A percentile compares a stretch with the other conserved stretches of the same genome.
Conservation (phyloP, 2,113 vertebrate species). For the Indicator maculatus region DNA sequence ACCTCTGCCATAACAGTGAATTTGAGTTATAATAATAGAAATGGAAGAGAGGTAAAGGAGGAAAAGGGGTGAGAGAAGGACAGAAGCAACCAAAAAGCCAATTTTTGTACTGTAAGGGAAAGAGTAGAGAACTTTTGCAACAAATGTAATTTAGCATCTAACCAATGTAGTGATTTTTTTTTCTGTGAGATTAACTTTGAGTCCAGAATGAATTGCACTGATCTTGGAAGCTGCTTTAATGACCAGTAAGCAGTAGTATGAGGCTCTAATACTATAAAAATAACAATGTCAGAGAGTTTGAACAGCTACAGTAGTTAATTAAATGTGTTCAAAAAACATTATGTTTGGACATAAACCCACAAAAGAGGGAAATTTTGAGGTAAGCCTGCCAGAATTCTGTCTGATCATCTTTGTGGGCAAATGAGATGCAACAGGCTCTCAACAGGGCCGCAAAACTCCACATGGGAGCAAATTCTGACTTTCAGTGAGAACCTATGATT, state of each 20-base stretch:
- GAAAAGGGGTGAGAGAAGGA: not conserved
- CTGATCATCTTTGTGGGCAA: not conserved
- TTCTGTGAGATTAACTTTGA: constrained; percentile 64
- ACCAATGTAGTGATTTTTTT: constrained; percentile 74
- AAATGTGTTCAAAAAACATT: constrained; percentile 63
- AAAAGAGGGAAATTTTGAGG: constrained; percentile 9
- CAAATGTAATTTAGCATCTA: constrained; percentile 69
- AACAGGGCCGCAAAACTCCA: not conserved
- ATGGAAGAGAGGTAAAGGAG: not conserved
- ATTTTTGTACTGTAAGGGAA: constrained; percentile 36
- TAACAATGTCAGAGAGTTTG: constrained; percentile 48
- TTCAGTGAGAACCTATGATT: not conserved
- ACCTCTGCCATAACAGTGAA: not conserved
- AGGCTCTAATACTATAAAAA: constrained; percentile 22
- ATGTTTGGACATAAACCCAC: constrained; percentile 39
- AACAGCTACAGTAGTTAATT: constrained; percentile 61
- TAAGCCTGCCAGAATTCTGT: constrained; percentile 9
- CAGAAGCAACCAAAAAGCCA: too few relatives aligned
- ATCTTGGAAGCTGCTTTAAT: constrained; percentile 45
- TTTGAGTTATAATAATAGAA: constrained; percentile 1
- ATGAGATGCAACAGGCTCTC: not conserved
- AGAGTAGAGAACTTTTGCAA: constrained; percentile 25
- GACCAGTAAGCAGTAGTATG: constrained; percentile 12
- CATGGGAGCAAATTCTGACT: not conserved
- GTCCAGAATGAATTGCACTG: constrained; percentile 45